A percentile compares a stretch with the other conserved stretches of the same genome.
These are phyloP conservation scores for Callopanchax toddi DNA, from an alignment of 2,113 vertebrate species.

Conservation along the genomic window DNA sequence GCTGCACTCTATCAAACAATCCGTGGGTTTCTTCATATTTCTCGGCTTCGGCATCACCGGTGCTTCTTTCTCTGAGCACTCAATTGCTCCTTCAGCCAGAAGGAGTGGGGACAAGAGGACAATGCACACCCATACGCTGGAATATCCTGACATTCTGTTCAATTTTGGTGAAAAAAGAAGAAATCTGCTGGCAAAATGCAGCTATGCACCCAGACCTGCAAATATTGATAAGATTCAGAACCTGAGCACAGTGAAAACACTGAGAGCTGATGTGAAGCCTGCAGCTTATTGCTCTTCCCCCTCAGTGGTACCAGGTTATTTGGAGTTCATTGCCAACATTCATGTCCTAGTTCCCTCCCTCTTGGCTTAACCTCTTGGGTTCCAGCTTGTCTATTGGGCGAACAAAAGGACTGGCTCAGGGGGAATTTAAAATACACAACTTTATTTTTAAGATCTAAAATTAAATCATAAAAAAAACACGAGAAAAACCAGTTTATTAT, in stretches of 20 bases:
- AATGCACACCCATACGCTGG: constrained; percentile 46
- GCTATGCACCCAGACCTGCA: constrained; percentile 1
- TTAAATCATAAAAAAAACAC: background rate
- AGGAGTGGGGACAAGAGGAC: constrained; percentile 52
- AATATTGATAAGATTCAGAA: background rate
- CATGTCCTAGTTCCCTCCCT: constrained; percentile 48
- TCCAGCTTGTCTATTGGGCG: background rate
- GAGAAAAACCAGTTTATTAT: background rate
- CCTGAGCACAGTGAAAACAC: constrained; percentile 9
- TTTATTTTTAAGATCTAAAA: background rate
- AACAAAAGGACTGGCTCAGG: background rate
- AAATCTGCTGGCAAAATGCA: background rate
- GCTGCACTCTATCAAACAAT: constrained; percentile 75
- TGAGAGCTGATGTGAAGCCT: constrained; percentile 39
- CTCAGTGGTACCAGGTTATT: constrained; percentile 15
- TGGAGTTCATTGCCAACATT: constrained; percentile 41
- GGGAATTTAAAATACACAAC: background rate
- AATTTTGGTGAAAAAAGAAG: background rate
- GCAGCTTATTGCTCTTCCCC: constrained; percentile 43
- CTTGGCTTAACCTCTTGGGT: constrained; percentile 4
- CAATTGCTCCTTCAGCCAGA: constrained; percentile 26
- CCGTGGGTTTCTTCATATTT: constrained; percentile 27
- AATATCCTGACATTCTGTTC: constrained; percentile 56
- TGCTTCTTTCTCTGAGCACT: constrained; percentile 60
- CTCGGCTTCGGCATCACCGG: constrained; percentile 33